Evolutionary conservation across 2,113 vertebrate genomes (phyloP).

Genomic region (Xiphophorus couchianus): DNA sequence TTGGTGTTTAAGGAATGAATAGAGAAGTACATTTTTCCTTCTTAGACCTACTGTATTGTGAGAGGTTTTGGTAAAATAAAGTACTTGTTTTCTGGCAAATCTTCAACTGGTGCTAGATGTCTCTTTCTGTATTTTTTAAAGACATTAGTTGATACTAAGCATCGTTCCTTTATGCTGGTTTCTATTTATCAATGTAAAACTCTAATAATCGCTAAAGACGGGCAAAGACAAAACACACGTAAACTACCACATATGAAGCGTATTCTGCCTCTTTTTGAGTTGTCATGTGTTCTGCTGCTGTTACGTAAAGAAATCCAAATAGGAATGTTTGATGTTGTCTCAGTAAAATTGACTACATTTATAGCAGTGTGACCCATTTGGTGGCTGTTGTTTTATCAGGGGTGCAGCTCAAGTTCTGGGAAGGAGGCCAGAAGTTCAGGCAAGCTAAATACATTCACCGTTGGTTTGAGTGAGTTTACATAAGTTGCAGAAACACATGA

Average conservation of each 20-base stretch:
- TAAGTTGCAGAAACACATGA: neutral
- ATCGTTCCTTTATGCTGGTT: neutral
- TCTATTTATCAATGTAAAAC: neutral
- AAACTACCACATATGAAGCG: conserved; percentile 9
- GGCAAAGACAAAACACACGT: neutral
- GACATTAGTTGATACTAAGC: neutral
- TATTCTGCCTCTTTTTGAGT: conserved; percentile 28
- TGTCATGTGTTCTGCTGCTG: conserved; percentile 25
- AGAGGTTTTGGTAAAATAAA: neutral
- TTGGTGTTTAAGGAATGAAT: neutral
- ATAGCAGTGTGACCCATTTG: conserved; percentile 60
- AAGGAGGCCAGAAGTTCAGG: conserved; percentile 51
- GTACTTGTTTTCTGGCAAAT: neutral
- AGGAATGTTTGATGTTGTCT: conserved; percentile 45
- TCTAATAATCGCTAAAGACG: neutral
- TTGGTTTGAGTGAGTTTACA: neutral
- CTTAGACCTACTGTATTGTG: neutral
- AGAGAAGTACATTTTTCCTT: neutral
- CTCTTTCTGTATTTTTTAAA: neutral
- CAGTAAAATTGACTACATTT: conserved; percentile 56
- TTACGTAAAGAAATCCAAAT: conserved; percentile 20
- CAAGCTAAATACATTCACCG: conserved; percentile 43
- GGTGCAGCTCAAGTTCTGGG: conserved; percentile 53
- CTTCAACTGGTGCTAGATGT: neutral
- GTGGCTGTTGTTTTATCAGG: conserved; percentile 43